Base-by-base conservation (phyloP, 2,113 vertebrate species). In the Parus major region DNA sequence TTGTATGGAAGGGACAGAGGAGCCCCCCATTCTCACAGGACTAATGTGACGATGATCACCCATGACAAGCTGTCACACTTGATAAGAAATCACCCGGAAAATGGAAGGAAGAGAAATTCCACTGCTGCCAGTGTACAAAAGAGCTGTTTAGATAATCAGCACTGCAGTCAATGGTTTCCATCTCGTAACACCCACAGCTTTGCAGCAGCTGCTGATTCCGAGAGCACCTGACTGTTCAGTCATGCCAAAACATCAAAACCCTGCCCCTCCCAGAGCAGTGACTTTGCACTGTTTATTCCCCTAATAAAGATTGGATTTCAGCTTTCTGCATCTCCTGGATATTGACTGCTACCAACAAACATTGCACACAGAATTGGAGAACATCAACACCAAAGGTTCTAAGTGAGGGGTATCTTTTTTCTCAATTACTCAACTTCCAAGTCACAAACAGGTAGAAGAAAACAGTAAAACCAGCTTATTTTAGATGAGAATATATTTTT, bases 51-150 rank as follows among this genome's bases (percentile, higher is more conserved):
- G 47, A 55, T 98, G 97, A 99, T 98, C 87, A 69, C 95, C 97
- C 96, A 95, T 24, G 98, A 99, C 98, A 99, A 96, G 89, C 97
- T 98, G 98, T 99, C 98, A 98, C 70, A 97, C 64, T 86, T 17
- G 60, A 97, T 98, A 98, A 97, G 46, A 95, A 97, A 85, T 95
- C 97, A 94, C 95, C 97, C 96, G 83, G 98, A 99, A 99, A 98
- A 95, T 82, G 88, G 97, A 97, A 98, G 97, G 97, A 97, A 97
- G 92, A 97, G 96, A 97, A 97, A 96, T 96, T 97, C 97, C 96
- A 96, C 24, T 65, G 86, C 95, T 95, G 93, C 91, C 90, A 63
- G 60, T 0, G 6, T 14, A 97, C 95, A 97, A 97, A 96, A 96
- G 95, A 93, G 77, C 95, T 96, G 82, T 95, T 97, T 92, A 95